Conservation (phyloP, 2,113 vertebrate species). For the Polyodon spathula region DNA sequence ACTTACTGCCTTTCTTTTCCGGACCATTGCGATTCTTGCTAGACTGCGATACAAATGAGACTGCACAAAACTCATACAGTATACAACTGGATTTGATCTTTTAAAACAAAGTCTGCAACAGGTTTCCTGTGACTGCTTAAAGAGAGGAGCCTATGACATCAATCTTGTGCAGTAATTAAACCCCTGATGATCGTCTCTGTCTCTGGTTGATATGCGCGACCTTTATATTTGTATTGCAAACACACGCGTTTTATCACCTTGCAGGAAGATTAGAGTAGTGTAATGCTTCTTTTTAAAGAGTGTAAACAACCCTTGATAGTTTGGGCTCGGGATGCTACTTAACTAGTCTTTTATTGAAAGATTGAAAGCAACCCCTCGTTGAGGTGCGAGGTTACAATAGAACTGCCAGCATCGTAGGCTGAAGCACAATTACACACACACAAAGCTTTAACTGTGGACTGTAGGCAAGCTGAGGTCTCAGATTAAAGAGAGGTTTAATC, state of each 20-base stretch:
- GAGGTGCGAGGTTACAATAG: conserved; percentile 8
- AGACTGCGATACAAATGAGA: no score
- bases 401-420: neutral
- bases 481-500: conserved; percentile 66
- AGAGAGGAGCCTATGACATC: neutral
- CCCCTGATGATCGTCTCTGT: neutral
- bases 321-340: no score
- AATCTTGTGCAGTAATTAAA: neutral
- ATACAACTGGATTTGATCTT: no score
- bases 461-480: conserved; percentile 23
- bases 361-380: neutral
- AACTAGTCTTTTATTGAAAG: no score
- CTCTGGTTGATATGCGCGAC: neutral
- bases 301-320: no score
- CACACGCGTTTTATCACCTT: neutral
- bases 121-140: neutral
- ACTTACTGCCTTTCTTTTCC: no score
- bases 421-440: neutral
- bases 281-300: neutral
- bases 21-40: no score
- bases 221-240: neutral
- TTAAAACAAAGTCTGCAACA: neutral
- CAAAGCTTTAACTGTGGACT: neutral
- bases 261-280: neutral
- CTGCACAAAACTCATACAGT: no score